A percentile compares a stretch with the other conserved stretches of the same genome.
Conservation (phyloP, 1,140 invertebrate genomes). For the Calephelis virginiensis region DNA sequence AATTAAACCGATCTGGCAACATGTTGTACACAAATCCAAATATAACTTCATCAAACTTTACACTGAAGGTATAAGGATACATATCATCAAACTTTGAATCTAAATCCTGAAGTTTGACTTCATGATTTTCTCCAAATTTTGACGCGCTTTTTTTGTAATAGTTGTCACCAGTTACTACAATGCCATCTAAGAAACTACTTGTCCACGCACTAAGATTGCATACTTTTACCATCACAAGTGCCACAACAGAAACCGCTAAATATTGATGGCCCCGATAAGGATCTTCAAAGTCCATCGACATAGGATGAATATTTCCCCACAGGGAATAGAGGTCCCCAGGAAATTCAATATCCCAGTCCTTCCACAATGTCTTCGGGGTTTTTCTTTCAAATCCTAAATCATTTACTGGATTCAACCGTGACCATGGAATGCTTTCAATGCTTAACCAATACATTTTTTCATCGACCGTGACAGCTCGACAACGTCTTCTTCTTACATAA, state of each 20-base stretch:
- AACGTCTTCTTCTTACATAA: constrained; percentile 49
- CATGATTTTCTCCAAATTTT: constrained; percentile 65
- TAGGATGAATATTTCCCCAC: constrained; percentile 79
- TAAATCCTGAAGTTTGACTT: constrained; percentile 74
- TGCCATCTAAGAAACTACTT: constrained; percentile 79
- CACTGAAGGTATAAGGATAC: constrained; percentile 79
- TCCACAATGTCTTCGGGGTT: constrained; percentile 71
- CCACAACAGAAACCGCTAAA: constrained; percentile 77
- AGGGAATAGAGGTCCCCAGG: constrained; percentile 80
- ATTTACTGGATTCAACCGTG: constrained; percentile 71
- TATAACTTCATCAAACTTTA: constrained; percentile 78
- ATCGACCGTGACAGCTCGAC: constrained; percentile 52
- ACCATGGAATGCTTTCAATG: constrained; percentile 76
- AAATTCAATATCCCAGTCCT: constrained; percentile 82
- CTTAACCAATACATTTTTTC: constrained; percentile 79
- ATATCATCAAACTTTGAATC: constrained; percentile 79
- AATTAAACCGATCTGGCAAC: constrained; percentile 79
- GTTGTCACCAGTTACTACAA: constrained; percentile 77
- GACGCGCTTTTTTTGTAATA: constrained; percentile 70
- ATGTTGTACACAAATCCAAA: constrained; percentile 80
- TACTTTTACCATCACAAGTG: constrained; percentile 78
- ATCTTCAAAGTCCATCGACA: constrained; percentile 67
- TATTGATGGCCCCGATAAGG: constrained; percentile 77
- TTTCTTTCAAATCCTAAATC: constrained; percentile 72
- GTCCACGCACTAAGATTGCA: constrained; percentile 81